These are phyloP conservation scores for Corythoichthys intestinalis DNA, from an alignment of 2,113 vertebrate genomes.

Conservation along the genomic window DNA sequence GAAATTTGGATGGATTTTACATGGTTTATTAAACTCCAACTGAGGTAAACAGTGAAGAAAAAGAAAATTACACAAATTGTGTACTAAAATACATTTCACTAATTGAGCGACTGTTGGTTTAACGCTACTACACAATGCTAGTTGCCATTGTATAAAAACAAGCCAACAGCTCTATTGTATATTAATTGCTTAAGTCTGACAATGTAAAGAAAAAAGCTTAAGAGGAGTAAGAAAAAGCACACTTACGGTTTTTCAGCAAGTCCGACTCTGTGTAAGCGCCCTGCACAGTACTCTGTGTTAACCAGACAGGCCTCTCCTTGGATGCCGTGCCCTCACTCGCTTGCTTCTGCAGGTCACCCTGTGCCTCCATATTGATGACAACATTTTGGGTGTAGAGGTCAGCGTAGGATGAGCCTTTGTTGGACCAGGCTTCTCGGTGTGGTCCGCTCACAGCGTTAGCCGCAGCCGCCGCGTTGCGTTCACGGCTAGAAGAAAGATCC, in stretches of 20 bases:
- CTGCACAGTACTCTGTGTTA: constrained; percentile 95
- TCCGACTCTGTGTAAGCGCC: constrained; percentile 83
- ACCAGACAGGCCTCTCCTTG: constrained; percentile 91
- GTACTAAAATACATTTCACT: too few relatives aligned
- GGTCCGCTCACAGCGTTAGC: constrained; percentile 42
- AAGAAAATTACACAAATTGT: too few relatives aligned
- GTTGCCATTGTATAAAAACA: too few relatives aligned
- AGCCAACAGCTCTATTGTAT: too few relatives aligned
- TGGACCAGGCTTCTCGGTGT: constrained; percentile 85
- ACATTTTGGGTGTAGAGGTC: constrained; percentile 97
- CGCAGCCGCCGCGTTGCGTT: constrained; percentile 70
- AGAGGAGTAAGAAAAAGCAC: background rate
- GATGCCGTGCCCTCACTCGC: constrained; percentile 77
- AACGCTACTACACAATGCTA: too few relatives aligned
- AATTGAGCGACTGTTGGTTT: too few relatives aligned
- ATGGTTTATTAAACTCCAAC: too few relatives aligned
- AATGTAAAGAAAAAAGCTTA: too few relatives aligned
- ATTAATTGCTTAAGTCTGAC: too few relatives aligned
- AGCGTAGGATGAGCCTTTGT: constrained; percentile 82
- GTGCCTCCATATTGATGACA: constrained; percentile 94
- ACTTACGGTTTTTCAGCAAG: constrained; percentile 82
- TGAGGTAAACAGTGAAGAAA: too few relatives aligned
- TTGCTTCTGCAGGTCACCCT: constrained; percentile 78
- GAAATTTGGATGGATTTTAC: too few relatives aligned
- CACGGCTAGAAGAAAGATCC: constrained; percentile 73